Base-by-base conservation (phyloP, 2,888 invertebrate genomes). In the Stomorhina lunata region DNA sequence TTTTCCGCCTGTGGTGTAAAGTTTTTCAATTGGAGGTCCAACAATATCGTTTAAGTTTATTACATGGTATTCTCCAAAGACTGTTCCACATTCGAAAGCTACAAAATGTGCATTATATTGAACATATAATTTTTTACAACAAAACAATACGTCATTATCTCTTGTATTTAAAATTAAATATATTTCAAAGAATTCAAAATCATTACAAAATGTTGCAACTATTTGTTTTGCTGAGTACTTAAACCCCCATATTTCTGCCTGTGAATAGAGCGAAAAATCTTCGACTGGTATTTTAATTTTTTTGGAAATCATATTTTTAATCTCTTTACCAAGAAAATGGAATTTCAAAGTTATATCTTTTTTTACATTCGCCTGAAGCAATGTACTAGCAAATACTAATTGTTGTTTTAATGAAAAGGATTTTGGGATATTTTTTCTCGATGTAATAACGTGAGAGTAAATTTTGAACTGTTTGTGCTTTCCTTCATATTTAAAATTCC, bases 391-490 rank as follows among this genome's bases (percentile, higher is more conserved):
- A 37, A 66, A 66, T 10, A 7, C n/a, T 22, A 50, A 34, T 25
- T 66, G 66, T 22, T 66, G 50, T 66, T 66, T 66, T 12, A n/a
- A 34, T n/a, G 66, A 34, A 50, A 66, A 66, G 6, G 34, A 43
- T 27, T 27, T 43, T 5, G 69, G 10, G 9, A 72, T 61, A 20
- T 71, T 66, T 57, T 66, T 76, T 66, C 75, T 53, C 15, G 45
- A 57, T 7, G 72, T 59, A 12, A 59, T 59, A 9, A 22, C 27
- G 15, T 72, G 59, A 4, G 61, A 22, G 37, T 61, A 72, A 9
- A 59, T 48, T 48, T 72, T 61, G 48, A 72, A 72, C 22, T 59
- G 15, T 48, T 61, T 72, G 15, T 72, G 72, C 17, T 72, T 69
- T 7, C 17, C 43, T 37, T 69, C 69, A 27, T 12, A 69, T 40